Conservation (phyloP, 2,113 vertebrate species). For the Jaculus jaculus region DNA sequence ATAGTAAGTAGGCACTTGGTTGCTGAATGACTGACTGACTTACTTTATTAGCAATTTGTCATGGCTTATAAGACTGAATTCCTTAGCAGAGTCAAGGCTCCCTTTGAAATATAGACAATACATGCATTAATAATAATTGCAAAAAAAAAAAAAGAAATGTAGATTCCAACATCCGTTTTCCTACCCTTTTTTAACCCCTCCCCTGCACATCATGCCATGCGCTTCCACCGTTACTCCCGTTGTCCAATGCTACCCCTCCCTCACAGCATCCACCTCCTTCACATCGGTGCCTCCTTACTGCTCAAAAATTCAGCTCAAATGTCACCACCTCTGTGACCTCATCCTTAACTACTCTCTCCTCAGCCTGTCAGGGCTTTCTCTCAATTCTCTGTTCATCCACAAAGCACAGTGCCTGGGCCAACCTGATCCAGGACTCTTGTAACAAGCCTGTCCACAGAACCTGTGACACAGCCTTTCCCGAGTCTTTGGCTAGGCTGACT, state of each 20-base stretch:
- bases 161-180: background rate
- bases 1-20: background rate
- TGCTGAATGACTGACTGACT: background rate
- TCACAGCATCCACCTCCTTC: background rate
- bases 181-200: background rate
- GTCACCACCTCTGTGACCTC: conserved; percentile 10
- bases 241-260: background rate
- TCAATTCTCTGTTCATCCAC: background rate
- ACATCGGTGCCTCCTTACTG: background rate
- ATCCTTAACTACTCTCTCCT: background rate
- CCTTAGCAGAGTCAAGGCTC: background rate
- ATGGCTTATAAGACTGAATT: background rate
- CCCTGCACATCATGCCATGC: background rate
- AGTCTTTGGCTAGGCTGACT: background rate
- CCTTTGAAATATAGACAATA: conserved; percentile 37
- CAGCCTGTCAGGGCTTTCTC: background rate
- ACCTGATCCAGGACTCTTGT: background rate
- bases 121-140: background rate
- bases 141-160: too few relatives aligned
- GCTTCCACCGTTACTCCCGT: background rate
- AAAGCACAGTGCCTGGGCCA: background rate
- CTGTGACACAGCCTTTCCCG: background rate
- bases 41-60: background rate
- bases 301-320: conserved; percentile 8
- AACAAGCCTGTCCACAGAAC: background rate